Percentiles rank a stretch among this genome's conserved stretches.
Evolutionary conservation across 35 echinoderm and acorn worm genomes (phyloP).

Genomic region (Amphiura filiformis): DNA sequence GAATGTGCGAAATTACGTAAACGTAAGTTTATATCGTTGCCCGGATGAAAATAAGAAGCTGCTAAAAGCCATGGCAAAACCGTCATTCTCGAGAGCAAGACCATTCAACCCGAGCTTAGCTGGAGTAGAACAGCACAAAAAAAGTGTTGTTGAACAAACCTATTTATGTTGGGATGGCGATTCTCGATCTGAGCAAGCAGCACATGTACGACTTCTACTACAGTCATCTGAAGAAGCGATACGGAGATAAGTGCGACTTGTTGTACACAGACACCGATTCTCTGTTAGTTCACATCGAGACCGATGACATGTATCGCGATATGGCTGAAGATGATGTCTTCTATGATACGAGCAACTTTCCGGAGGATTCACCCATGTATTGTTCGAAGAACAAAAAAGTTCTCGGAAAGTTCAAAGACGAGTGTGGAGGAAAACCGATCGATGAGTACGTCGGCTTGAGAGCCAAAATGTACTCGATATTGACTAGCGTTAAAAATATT

Average conservation of each 20-base stretch:
- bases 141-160: background rate
- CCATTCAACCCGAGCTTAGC: background rate
- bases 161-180: conserved; percentile 16
- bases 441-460: conserved; percentile 16
- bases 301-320: conserved; percentile 24
- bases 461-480: conserved; percentile 17
- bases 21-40: background rate
- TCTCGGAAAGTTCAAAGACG: conserved; percentile 24
- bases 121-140: background rate
- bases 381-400: conserved; percentile 8
- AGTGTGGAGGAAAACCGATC: conserved; percentile 7
- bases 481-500: background rate
- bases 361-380: background rate
- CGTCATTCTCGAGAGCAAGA: background rate
- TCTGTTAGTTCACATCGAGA: conserved; percentile 7
- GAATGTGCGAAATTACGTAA: background rate
- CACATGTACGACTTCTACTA: conserved; percentile 23
- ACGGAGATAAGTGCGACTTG: background rate
- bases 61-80: background rate
- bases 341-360: conserved; percentile 17
- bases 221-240: too few relatives aligned
- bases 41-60: background rate
- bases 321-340: background rate
- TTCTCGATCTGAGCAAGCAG: background rate
- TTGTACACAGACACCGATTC: conserved; percentile 30